Conservation (phyloP, 1,140 invertebrate species). For the Mylabris phalerata region DNA sequence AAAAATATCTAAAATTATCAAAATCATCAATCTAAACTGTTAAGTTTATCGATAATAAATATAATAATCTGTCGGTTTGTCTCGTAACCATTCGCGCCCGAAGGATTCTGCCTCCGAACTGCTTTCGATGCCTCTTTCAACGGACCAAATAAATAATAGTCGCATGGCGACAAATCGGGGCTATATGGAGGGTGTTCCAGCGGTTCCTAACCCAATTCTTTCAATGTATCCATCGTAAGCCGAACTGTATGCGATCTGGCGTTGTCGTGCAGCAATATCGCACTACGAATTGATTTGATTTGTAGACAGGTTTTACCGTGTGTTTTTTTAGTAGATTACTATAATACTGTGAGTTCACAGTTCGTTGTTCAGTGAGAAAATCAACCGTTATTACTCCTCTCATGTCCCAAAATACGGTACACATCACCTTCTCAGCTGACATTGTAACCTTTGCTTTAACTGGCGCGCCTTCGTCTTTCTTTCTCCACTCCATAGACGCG, state of each 20-base stretch:
- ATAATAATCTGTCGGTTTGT: too few species aligned
- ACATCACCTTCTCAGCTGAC: not conserved
- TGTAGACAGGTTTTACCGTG: not conserved
- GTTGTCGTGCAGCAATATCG: not conserved
- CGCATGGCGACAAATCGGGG: slow-evolving; percentile 27
- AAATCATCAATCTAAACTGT: too few species aligned
- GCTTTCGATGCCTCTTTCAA: too few species aligned
- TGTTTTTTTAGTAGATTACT: not conserved
- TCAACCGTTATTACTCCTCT: not conserved
- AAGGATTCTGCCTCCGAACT: too few species aligned
- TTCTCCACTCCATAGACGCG: slow-evolving; percentile 8
- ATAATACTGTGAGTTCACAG: not conserved
- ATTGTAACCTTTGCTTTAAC: not conserved
- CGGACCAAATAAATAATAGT: slow-evolving; percentile 25
- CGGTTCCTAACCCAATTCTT: slow-evolving; percentile 19
- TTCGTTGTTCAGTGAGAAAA: slow-evolving; percentile 5
- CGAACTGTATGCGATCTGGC: too few species aligned
- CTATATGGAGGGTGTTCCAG: slow-evolving; percentile 30
- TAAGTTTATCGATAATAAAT: too few species aligned
- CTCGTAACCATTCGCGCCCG: too few species aligned
- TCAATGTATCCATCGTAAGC: too few species aligned
- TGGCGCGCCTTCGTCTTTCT: slow-evolving; percentile 3
- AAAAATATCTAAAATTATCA: too few species aligned
- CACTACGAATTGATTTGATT: not conserved
- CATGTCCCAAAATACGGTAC: not conserved